Conservation (phyloP, 1,140 invertebrate genomes). For the Nasonia giraulti region DNA sequence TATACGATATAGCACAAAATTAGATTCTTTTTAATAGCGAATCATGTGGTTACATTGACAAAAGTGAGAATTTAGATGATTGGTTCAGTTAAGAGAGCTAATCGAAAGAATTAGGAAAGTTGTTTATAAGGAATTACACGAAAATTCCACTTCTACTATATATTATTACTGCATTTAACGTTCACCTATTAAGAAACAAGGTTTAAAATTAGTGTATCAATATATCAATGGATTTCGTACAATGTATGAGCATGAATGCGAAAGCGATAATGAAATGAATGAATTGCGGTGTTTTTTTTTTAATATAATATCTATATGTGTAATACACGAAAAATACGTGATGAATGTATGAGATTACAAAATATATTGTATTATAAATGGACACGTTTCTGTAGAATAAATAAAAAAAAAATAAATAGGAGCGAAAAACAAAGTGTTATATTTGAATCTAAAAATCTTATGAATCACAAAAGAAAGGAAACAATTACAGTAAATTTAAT, state of each 20-base stretch:
- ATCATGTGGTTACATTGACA: conserved; percentile 47
- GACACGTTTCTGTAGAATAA: conserved; percentile 46
- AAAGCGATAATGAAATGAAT: conserved; percentile 16
- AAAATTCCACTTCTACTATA: conserved; percentile 55
- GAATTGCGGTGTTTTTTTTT: conserved; percentile 53
- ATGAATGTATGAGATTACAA: conserved; percentile 34
- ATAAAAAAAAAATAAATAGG: conserved; percentile 17
- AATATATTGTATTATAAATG: conserved; percentile 52
- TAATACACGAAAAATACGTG: conserved; percentile 28
- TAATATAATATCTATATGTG: conserved; percentile 50
- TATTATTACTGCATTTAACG: conserved; percentile 62
- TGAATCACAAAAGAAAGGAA: neutral
- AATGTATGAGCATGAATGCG: conserved; percentile 49
- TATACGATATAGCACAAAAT: conserved; percentile 30
- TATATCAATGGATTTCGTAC: conserved; percentile 50
- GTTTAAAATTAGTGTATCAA: conserved; percentile 57
- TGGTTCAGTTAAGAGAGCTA: conserved; percentile 32
- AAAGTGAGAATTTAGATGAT: conserved; percentile 41
- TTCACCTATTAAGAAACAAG: conserved; percentile 57
- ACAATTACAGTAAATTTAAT: conserved; percentile 20
- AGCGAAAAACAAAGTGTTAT: conserved; percentile 47
- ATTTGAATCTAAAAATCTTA: conserved; percentile 23
- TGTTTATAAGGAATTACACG: conserved; percentile 39
- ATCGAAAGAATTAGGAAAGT: conserved; percentile 30
- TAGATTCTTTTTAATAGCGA: conserved; percentile 33